Evolutionary conservation across 2,888 invertebrate genomes (phyloP), one percentile per base, ranked within the genome.

Genomic region (Napeogenes sylphis): DNA sequence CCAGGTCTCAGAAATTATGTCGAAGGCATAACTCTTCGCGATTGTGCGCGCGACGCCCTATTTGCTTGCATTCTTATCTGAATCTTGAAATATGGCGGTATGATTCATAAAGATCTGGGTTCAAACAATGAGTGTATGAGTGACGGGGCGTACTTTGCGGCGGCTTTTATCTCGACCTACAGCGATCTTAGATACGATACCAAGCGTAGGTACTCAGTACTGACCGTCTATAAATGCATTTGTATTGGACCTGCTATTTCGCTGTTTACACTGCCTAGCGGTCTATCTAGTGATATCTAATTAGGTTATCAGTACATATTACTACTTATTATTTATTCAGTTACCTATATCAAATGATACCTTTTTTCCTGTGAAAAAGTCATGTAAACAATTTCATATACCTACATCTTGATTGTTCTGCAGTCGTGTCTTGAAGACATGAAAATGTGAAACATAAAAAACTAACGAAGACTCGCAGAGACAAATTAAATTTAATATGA

Each of bases 51-150:
- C 82, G 85, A 81, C 84, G 88, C 80, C 84, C 87, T 82, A 85
- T 86, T 87, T 85, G 80, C 79, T 51, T 82, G 82, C 82, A 83
- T 81, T 85, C 84, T 87, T 86, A 87, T 87, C 87, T 80, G 74
- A 76, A 84, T 82, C 79, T 81, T 81, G 81, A 80, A 80, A 80
- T 83, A 79, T 79, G 74, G 73, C 71, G 71, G 75, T 73, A 87
- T 89, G 88, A 87, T 83, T 88, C 87, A 88, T 83, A 81, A 71
- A 77, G 76, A 80, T 82, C 83, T 81, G 64, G 76, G 76, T 73
- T 78, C 79, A 81, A 82, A 87, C 87, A 88, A 88, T 90, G 81
- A 80, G 74, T 73, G 76, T 77, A 74, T 81, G 85, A 87, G 80
- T 84, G 87, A 86, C 85, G 80, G 83, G 84, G 82, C 79, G 84